Evolutionary conservation across 2,888 invertebrate species (phyloP).

Genomic region (Sinhomidia bicolor): DNA sequence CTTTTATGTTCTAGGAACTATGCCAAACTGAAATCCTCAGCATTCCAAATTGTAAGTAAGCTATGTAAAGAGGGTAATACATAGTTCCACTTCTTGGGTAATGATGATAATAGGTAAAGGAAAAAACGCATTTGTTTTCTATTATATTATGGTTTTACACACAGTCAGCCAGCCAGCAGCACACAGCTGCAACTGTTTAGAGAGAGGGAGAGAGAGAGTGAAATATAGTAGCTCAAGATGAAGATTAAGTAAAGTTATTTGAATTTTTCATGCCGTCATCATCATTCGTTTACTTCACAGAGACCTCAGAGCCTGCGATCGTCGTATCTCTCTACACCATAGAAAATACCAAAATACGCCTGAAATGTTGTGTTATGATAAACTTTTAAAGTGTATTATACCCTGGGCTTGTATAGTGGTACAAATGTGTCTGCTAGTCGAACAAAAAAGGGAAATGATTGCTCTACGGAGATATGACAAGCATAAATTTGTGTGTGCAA

Average conservation of each 20-base stretch:
- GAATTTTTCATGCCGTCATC: constrained; percentile 64
- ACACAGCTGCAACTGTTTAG: constrained; percentile 47
- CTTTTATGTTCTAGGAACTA: constrained; percentile 67
- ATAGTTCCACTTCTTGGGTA: not conserved
- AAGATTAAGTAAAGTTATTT: constrained; percentile 63
- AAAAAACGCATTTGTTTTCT: constrained; percentile 60
- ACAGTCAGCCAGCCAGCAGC: not conserved
- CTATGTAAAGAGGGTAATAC: constrained; percentile 18
- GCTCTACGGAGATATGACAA: too few relatives aligned
- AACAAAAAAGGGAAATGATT: too few relatives aligned
- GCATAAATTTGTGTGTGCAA: too few relatives aligned
- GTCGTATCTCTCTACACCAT: not conserved
- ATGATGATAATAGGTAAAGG: constrained; percentile 29
- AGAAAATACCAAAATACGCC: constrained; percentile 1
- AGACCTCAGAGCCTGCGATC: constrained; percentile 25
- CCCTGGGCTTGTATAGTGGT: not conserved
- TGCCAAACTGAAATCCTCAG: constrained; percentile 58
- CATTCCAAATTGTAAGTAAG: constrained; percentile 44
- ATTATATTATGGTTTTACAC: constrained; percentile 25
- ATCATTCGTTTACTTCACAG: constrained; percentile 12
- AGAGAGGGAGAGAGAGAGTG: too few relatives aligned
- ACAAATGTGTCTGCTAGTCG: too few relatives aligned
- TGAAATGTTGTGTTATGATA: constrained; percentile 58
- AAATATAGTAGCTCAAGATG: constrained; percentile 53
- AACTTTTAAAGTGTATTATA: constrained; percentile 21